Percentiles rank a stretch among this genome's conserved stretches.
These are phyloP conservation scores for Contarinia nasturtii DNA, from an alignment of 1,140 invertebrate genomes.

Conservation along the genomic window DNA sequence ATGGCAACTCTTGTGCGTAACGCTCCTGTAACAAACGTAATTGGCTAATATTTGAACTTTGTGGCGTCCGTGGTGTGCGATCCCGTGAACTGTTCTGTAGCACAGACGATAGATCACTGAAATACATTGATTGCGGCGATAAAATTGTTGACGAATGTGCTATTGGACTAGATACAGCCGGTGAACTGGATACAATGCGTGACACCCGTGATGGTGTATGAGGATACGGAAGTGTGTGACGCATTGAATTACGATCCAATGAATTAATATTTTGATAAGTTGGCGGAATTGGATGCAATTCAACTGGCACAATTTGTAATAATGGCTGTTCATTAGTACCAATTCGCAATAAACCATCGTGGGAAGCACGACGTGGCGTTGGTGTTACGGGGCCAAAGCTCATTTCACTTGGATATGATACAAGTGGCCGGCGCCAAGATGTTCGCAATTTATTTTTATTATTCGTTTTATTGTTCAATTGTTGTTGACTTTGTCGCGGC, in stretches of 20 bases:
- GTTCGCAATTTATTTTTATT: conserved; percentile 24
- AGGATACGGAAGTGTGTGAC: conserved; percentile 10
- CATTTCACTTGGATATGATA: conserved; percentile 41
- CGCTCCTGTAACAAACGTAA: conserved; percentile 40
- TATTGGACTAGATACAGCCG: conserved; percentile 32
- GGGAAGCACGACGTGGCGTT: conserved; percentile 26
- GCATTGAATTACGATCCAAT: conserved; percentile 10
- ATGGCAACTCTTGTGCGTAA: conserved; percentile 54
- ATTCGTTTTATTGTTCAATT: conserved; percentile 7
- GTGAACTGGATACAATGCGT: conserved; percentile 44
- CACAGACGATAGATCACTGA: conserved; percentile 73
- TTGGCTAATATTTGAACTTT: conserved; percentile 32
- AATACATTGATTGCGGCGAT: conserved; percentile 38
- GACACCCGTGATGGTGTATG: conserved; percentile 29
- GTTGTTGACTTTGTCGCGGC: conserved; percentile 24
- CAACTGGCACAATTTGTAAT: background rate
- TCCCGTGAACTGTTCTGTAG: conserved; percentile 57
- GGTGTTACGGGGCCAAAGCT: conserved; percentile 46
- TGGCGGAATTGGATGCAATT: conserved; percentile 11
- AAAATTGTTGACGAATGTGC: conserved; percentile 29
- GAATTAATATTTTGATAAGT: conserved; percentile 8
- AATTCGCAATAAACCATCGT: conserved; percentile 15
- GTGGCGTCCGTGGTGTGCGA: conserved; percentile 52
- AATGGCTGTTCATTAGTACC: conserved; percentile 11
- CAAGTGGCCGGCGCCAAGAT: conserved; percentile 44